A percentile compares a stretch with the other conserved stretches of the same genome.
Evolutionary conservation across 2,888 invertebrate genomes (phyloP).

Genomic region (Marronus borbonicus): DNA sequence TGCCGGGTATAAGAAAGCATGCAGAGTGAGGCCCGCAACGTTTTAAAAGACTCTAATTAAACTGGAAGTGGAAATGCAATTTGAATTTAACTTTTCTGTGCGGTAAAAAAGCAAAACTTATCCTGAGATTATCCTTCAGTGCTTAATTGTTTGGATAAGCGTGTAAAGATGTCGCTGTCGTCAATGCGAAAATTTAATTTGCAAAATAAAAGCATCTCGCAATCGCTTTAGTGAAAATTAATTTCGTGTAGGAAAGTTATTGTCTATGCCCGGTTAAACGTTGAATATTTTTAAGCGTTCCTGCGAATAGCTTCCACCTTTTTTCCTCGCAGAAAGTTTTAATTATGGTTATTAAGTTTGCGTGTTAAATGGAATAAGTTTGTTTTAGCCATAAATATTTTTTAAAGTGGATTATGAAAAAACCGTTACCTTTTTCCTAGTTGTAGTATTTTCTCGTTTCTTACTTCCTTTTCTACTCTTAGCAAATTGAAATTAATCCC

Average conservation of each 20-base stretch:
- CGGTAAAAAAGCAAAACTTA: not conserved
- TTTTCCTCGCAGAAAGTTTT: slow-evolving; percentile 62
- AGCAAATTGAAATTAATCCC: slow-evolving; percentile 26
- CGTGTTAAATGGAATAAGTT: slow-evolving; percentile 65
- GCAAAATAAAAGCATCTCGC: slow-evolving; percentile 51
- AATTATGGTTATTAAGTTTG: slow-evolving; percentile 65
- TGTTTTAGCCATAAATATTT: slow-evolving; percentile 62
- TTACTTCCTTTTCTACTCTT: slow-evolving; percentile 11
- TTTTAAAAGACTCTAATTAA: slow-evolving; percentile 24
- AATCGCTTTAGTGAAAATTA: slow-evolving; percentile 56
- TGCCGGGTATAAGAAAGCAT: not conserved
- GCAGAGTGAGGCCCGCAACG: not conserved
- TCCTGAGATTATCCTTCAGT: not conserved
- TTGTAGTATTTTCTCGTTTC: slow-evolving; percentile 24
- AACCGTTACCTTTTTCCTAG: slow-evolving; percentile 40
- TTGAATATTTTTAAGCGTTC: slow-evolving; percentile 61
- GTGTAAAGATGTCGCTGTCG: slow-evolving; percentile 15
- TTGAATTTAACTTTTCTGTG: not conserved
- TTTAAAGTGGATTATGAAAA: slow-evolving; percentile 52
- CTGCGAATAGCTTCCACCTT: slow-evolving; percentile 59
- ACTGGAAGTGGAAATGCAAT: not conserved
- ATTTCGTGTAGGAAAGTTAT: slow-evolving; percentile 59
- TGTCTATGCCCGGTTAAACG: slow-evolving; percentile 58
- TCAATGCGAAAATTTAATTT: slow-evolving; percentile 36
- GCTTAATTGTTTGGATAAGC: not conserved